phyloP scores from a whole-genome alignment of 2,888 invertebrate species.

The Macrosoma leucophasiata region DNA sequence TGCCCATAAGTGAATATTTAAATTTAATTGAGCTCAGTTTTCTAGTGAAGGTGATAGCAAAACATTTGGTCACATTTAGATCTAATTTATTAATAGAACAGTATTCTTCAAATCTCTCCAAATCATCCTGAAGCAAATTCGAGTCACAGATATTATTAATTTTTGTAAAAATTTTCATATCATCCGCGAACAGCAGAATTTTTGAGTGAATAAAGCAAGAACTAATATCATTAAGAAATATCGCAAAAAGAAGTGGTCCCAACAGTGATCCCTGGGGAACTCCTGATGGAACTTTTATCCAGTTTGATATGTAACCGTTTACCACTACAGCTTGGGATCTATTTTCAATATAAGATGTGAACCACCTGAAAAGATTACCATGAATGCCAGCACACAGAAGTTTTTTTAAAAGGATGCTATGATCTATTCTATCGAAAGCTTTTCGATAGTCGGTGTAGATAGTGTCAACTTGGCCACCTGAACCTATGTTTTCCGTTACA shows the following conservation, averaged over 20 bases:
- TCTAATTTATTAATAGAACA: slow-evolving; percentile 9
- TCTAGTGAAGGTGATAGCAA: not conserved
- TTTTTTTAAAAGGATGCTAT: slow-evolving; percentile 3
- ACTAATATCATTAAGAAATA: slow-evolving; percentile 7
- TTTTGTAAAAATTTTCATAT: slow-evolving; percentile 13
- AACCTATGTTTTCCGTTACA: not conserved
- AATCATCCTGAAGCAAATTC: slow-evolving; percentile 4
- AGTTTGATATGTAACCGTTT: slow-evolving; percentile 5
- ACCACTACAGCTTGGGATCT: slow-evolving; percentile 9
- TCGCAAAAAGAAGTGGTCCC: slow-evolving; percentile 5
- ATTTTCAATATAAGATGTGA: slow-evolving; percentile 8
- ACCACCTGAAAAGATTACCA: slow-evolving; percentile 12
- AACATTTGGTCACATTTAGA: slow-evolving; percentile 12
- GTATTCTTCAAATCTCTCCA: slow-evolving; percentile 1
- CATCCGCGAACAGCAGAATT: slow-evolving; percentile 13
- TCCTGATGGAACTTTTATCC: slow-evolving; percentile 6
- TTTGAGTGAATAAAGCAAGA: slow-evolving; percentile 5
- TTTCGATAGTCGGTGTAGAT: not conserved
- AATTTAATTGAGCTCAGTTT: not conserved
- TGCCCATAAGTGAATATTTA: not conserved
- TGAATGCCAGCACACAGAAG: slow-evolving; percentile 4
- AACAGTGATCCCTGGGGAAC: slow-evolving; percentile 11
- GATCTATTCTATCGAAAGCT: not conserved
- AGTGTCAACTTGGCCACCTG: no score
- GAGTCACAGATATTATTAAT: slow-evolving; percentile 1